Conservation (phyloP, 2,113 vertebrate genomes). For the Chamaea fasciata region DNA sequence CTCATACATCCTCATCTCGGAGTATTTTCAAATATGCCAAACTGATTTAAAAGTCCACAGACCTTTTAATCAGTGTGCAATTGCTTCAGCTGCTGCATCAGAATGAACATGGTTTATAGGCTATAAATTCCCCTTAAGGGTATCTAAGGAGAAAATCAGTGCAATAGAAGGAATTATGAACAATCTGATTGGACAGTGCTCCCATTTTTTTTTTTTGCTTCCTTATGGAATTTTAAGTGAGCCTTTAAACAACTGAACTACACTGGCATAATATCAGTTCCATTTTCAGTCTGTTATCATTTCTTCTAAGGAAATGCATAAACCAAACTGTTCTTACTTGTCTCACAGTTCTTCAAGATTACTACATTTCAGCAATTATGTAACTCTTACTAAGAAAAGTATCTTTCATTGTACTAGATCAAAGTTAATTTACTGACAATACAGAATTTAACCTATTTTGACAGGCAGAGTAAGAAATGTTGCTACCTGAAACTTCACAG, state of each 20-base stretch:
- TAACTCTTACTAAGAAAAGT: not conserved
- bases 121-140: not conserved
- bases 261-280: not conserved
- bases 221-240: not conserved
- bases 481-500: not conserved
- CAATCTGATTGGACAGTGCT: not conserved
- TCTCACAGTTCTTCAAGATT: not conserved
- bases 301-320: not conserved
- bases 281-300: not conserved
- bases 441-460: not conserved
- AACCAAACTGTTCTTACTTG: not conserved
- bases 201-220: not conserved
- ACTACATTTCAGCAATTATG: not conserved
- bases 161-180: not conserved
- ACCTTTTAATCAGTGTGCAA: not conserved
- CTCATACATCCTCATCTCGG: not conserved
- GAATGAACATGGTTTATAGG: not conserved
- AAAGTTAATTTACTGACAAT: not conserved
- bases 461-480: not conserved
- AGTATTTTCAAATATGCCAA: not conserved
- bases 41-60: not conserved
- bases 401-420: not conserved
- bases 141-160: not conserved
- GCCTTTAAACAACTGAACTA: not conserved
- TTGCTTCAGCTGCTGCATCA: not conserved